Base-by-base conservation (phyloP, 2,113 vertebrate species). In the Onychostruthus taczanowskii region DNA sequence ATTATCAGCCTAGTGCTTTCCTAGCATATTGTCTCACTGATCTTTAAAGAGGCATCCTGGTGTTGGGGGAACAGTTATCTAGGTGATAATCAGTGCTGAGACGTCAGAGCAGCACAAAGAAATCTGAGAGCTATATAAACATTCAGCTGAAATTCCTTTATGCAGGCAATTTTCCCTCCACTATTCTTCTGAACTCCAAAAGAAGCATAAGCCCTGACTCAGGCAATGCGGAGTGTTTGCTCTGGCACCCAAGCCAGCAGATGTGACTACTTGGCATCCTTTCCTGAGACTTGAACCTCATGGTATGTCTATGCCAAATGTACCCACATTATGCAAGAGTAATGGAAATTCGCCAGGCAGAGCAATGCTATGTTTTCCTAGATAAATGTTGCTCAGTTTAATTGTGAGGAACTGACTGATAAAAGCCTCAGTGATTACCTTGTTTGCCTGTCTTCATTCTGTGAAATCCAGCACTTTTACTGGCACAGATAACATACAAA, bases 181-280 rank as follows among this genome's bases (percentile, higher is more conserved):
- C 91, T 89, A 82, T 46, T 87, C 95, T 94, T 94, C 56, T 91
- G 87, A 96, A 95, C 96, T 96, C 87, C 84, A 96, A 95, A 66
- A 89, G 91, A 96, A 95, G 84, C 91, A 95, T 95, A 97, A 97
- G 96, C 95, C 96, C 75, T 96, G 96, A 96, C 96, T 96, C 94
- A 96, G 91, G 84, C 94, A 96, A 96, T 0, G 24, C 0, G 20
- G 31, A 95, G 95, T 95, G 91, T 97, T 97, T 97, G 95, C 96
- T 96, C 96, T 97, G 96, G 96, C 96, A 95, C 94, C 93, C 95
- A 94, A 97, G 94, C 95, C 95, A 93, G 95, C 96, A 96, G 95
- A 96, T 96, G 95, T 97, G 96, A 96, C 94, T 96, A 93, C 95
- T 97, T 96, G 94, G 95, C 96, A 95, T 96, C 78, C 83, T 82